phyloP scores from a whole-genome alignment of 1,140 invertebrate species.

The Parapsyche elsis region DNA sequence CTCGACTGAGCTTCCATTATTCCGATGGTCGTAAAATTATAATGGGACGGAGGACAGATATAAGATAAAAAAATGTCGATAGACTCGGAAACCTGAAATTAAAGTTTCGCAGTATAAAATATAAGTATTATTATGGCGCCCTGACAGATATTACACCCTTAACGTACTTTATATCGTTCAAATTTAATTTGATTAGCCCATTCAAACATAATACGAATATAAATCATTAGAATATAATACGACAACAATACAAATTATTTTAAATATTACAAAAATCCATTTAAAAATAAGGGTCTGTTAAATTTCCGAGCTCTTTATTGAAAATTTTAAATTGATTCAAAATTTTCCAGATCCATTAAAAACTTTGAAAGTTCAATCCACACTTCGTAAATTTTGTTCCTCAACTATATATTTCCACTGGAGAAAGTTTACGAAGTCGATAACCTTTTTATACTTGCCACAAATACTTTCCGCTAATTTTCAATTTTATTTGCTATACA shows the following conservation, averaged over 20 bases:
- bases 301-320: background rate
- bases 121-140: background rate
- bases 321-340: conserved; percentile 26
- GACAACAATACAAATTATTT: background rate
- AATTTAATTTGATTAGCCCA: no score
- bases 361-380: conserved; percentile 14
- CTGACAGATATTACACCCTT: no score
- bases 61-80: conserved; percentile 6
- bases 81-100: conserved; percentile 4
- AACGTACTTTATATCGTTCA: no score
- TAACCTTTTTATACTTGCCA: no score
- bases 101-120: conserved; percentile 3
- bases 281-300: background rate
- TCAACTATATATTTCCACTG: background rate
- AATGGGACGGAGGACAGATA: background rate
- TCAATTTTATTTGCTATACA: no score
- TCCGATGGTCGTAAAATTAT: conserved; percentile 28
- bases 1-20: background rate
- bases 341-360: conserved; percentile 11
- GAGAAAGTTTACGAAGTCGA: no score
- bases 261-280: background rate
- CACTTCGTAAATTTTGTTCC: conserved; percentile 16
- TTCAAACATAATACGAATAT: no score
- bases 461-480: no score
- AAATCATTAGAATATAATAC: background rate